Conservation (phyloP, 2,888 invertebrate genomes). For the Liodrosophila aerea region DNA sequence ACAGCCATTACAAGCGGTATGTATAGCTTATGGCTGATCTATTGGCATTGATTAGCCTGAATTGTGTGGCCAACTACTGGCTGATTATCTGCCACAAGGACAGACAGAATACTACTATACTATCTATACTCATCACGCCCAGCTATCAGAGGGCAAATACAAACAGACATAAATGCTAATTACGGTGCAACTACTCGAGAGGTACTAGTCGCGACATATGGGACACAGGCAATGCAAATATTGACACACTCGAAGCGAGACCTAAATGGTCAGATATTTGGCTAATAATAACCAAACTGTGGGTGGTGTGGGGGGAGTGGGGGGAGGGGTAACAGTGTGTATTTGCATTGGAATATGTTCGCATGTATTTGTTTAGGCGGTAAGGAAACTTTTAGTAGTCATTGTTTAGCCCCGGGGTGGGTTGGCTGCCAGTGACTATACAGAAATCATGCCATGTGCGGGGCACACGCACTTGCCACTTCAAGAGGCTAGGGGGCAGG, state of each 20-base stretch:
- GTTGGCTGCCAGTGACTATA: conserved; percentile 21
- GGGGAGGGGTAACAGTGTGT: conserved; percentile 5
- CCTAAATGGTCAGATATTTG: conserved; percentile 37
- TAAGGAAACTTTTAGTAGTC: conserved; percentile 8
- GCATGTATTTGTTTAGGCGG: conserved; percentile 40
- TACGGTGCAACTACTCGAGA: conserved; percentile 51
- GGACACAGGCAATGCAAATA: conserved; percentile 63
- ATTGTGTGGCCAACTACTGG: not conserved
- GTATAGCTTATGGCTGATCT: conserved; percentile 15
- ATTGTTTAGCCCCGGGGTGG: conserved; percentile 20
- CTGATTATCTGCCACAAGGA: conserved; percentile 13
- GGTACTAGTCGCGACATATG: conserved; percentile 58
- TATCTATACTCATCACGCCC: not conserved
- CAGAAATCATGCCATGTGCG: conserved; percentile 60
- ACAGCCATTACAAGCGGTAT: too few relatives aligned
- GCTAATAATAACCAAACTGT: conserved; percentile 59
- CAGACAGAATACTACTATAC: too few relatives aligned
- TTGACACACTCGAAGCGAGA: conserved; percentile 51
- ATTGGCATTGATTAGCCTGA: conserved; percentile 27
- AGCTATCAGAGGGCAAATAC: conserved; percentile 37
- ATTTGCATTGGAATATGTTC: conserved; percentile 34
- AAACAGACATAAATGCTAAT: conserved; percentile 71
- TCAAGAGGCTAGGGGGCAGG: conserved; percentile 12
- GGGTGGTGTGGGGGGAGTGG: too few relatives aligned
- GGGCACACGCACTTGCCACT: conserved; percentile 45